phyloP scores from a whole-genome alignment of 1,140 invertebrate genomes.

The Drosophila sp. region DNA sequence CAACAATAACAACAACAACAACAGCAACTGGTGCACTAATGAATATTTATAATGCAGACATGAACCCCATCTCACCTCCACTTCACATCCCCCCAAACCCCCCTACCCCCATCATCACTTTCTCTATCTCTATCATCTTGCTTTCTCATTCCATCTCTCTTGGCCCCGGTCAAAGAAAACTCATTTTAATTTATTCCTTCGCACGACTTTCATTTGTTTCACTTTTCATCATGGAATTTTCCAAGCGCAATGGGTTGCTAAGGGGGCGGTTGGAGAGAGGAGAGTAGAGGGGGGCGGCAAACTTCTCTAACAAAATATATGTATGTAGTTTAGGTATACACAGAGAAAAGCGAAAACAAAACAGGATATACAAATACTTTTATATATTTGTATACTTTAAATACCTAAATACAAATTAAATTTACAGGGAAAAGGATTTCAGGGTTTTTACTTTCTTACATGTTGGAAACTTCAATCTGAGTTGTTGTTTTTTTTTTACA shows the following conservation, averaged over 20 bases:
- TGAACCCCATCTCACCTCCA: not conserved
- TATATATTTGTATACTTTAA: too few relatives aligned
- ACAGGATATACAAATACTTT: too few relatives aligned
- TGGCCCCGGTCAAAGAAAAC: slow-evolving; percentile 49
- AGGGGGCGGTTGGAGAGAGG: not conserved
- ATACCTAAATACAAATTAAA: too few relatives aligned
- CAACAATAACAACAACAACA: slow-evolving; percentile 10
- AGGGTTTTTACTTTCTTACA: too few relatives aligned
- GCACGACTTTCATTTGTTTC: slow-evolving; percentile 77
- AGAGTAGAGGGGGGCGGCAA: not conserved
- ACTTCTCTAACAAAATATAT: slow-evolving; percentile 19
- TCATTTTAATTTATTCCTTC: slow-evolving; percentile 70
- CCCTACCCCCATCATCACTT: not conserved
- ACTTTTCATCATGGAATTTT: slow-evolving; percentile 60
- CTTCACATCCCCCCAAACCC: not conserved
- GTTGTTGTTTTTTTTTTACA: too few relatives aligned
- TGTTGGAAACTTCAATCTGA: too few relatives aligned
- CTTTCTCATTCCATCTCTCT: slow-evolving; percentile 8
- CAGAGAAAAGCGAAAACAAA: not conserved
- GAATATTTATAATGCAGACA: slow-evolving; percentile 65
- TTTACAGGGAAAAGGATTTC: too few relatives aligned
- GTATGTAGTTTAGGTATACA: not conserved
- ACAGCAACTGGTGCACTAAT: slow-evolving; percentile 58
- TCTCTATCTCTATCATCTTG: slow-evolving; percentile 1
- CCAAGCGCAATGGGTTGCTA: slow-evolving; percentile 26